These are phyloP conservation scores for Seriola dumerili DNA, from an alignment of 2,113 vertebrate species.

Conservation along the genomic window DNA sequence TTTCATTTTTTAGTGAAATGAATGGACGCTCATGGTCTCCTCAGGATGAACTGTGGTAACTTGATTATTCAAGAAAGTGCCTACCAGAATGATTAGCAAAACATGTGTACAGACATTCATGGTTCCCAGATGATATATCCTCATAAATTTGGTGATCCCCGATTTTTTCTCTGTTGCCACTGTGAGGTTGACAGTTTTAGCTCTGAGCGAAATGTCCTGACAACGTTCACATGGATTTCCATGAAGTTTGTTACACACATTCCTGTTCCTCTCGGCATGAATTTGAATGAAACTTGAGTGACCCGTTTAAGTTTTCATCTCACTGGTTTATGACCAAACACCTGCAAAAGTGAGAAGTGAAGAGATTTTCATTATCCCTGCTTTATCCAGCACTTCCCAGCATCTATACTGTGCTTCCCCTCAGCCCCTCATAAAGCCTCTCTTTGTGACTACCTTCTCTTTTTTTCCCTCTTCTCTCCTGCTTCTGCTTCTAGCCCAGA, in stretches of 20 bases:
- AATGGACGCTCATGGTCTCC: too few species aligned
- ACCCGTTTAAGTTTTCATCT: background rate
- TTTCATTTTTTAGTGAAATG: too few species aligned
- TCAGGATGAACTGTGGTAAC: too few species aligned
- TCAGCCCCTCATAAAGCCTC: background rate
- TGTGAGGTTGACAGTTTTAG: background rate
- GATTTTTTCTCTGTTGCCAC: background rate
- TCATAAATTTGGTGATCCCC: background rate
- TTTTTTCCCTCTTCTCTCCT: background rate
- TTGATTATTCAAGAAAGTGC: too few species aligned
- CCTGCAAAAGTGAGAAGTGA: background rate
- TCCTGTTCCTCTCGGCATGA: background rate
- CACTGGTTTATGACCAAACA: background rate
- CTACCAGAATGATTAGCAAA: too few species aligned
- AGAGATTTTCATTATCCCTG: too few species aligned
- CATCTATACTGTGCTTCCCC: background rate
- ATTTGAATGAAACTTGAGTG: background rate
- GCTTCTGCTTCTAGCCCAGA: constrained; percentile 38
- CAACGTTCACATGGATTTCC: background rate
- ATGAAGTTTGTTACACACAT: too few species aligned
- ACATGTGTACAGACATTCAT: background rate
- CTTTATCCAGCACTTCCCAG: background rate
- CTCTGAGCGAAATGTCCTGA: background rate
- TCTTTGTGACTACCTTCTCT: background rate
- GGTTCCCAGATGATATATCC: background rate